Evolutionary conservation across 2,797 vertebrate species (phyloP), one percentile per base, ranked within the genome.

Genomic region (Steatocranus sp.): DNA sequence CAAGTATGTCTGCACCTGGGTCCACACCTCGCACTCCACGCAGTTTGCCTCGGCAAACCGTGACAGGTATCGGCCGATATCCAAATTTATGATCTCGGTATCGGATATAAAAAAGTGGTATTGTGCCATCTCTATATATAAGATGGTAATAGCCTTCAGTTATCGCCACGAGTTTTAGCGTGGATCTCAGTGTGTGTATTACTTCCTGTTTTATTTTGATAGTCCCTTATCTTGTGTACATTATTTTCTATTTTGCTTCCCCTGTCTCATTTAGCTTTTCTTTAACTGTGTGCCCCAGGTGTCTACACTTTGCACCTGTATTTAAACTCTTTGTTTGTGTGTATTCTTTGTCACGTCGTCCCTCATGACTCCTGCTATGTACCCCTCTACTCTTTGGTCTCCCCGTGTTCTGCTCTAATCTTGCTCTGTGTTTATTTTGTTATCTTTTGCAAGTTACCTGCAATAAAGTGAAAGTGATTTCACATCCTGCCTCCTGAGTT

Each of bases 191-290:
- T 61, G 10, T 34, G 30, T 61, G 2, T n/a, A 34, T 61, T 61
- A 34, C 30, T n/a, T 61, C 17, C 56, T 61, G 56, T 34, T 61
- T 61, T 61, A 61, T 61, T 61, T 61, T 61, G 30, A 61, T n/a
- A 12, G 2, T 34, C 30, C 30, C 2, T 61, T 10, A 61, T 34
- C 56, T 61, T n/a, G 30, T 61, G 3, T 61, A n/a, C 56, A 34
- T 34, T n/a, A 61, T 61, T 3, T 61, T 61, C 56, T 61, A n/a
- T 61, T 61, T 61, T 61, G 30, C 56, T 61, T 61, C 56, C 56
- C 30, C 56, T 61, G 56, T n/a, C 17, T 58, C 17, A 11, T 58
- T 58, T 32, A 58, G 54, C 15, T 32, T 58, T 17, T 61, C 17
- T 61, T 34, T 61, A 61, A 11, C 56, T 58, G 56, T 58, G 17